Evolutionary conservation across 92 coral and sea anemone genomes (phyloP), one percentile per base, ranked within the genome.

Genomic region (Ricordea florida): DNA sequence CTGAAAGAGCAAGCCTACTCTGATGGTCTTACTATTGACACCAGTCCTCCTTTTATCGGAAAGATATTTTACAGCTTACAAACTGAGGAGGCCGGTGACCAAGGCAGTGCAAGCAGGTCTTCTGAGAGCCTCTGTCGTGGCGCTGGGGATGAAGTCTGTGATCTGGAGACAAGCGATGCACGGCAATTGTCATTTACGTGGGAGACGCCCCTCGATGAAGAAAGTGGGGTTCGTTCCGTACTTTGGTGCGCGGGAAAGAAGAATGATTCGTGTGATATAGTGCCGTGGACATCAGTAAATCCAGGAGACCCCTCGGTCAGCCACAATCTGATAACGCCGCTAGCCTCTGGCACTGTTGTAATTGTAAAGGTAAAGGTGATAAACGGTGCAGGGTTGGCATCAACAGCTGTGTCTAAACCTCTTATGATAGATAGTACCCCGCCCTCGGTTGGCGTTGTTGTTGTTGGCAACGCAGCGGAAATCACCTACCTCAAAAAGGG

Each of bases 381-480:
- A 69, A 94, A 94, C 59, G 94, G 96, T 33, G 97, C 93, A 7
- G 97, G 94, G 20, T 62, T 91, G 79, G 76, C 57, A 23, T 35
- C 91, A 6, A 70, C 60, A 6, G 26, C 42, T 3, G 50, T 76
- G 29, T 92, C 98, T 9, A 62, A 52, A 27, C 85, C 65, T 0
- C 59, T 90, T 43, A 57, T 92, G 52, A 75, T 92, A 67, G 97
- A 94, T 63, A 52, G 69, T 40, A 81, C 92, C 7, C 82, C 92
- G 40, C 98, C 98, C n/a, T 35, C 52, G 1, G 53, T 59, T 11
- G 97, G 97, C 13, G 36, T 29, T 16, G 89, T 94, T 10, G 53
- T 57, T 24, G 93, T 94, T 3, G 92, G 92, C 2, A 89, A 92
- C 61, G 68, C 72, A 4, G 62, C 23, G 4, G 82, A 45, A 36